A percentile compares a stretch with the other conserved stretches of the same genome.
Evolutionary conservation across 2,797 vertebrate species (phyloP).

Genomic region (Eulemur albifrons): DNA sequence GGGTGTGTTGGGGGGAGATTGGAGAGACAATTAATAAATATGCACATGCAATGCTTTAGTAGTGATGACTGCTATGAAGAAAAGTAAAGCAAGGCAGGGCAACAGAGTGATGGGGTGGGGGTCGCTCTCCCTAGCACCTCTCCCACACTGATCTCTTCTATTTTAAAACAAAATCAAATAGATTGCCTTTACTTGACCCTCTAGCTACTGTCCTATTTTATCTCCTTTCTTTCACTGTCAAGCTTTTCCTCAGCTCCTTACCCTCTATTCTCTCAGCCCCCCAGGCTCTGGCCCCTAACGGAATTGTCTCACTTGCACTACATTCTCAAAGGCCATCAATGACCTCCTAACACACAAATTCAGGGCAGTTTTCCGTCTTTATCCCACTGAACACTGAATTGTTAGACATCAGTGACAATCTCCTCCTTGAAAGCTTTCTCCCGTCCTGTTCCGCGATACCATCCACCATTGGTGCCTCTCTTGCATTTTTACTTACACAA

Average conservation of each 20-base stretch:
- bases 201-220: not conserved
- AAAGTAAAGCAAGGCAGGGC: not conserved
- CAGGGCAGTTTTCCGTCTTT: not conserved
- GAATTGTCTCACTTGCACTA: not conserved
- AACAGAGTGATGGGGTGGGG: not conserved
- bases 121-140: not conserved
- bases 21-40: not conserved
- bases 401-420: not conserved
- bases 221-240: not conserved
- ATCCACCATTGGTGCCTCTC: not conserved
- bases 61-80: not conserved
- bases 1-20: not conserved
- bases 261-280: not conserved
- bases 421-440: not conserved
- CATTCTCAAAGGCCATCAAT: not conserved
- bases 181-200: not conserved
- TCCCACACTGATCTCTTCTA: not conserved
- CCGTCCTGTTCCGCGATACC: not conserved
- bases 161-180: slow-evolving; percentile 17
- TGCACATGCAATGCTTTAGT: not conserved
- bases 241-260: not conserved
- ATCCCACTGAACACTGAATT: not conserved
- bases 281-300: not conserved
- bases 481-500: not conserved
- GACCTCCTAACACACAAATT: not conserved